Evolutionary conservation across 2,797 vertebrate genomes (phyloP).

Genomic region (Pristis pectinata): DNA sequence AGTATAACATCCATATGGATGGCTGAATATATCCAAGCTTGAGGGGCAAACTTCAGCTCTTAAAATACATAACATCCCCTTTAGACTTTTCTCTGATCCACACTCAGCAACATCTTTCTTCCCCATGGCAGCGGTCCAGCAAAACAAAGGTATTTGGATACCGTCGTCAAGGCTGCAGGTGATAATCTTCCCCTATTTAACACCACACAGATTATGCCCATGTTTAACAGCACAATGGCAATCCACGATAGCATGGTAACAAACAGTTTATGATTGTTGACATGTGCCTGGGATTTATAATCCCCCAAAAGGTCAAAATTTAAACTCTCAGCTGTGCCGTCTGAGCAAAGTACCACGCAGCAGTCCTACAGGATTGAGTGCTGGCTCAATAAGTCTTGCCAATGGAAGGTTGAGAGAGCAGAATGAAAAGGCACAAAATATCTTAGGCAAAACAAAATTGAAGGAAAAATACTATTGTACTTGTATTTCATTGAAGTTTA

Average conservation of each 20-base stretch:
- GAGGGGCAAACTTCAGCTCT: neutral
- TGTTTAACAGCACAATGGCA: neutral
- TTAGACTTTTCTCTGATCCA: neutral
- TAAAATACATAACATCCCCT: neutral
- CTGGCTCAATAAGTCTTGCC: neutral
- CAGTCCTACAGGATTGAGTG: neutral
- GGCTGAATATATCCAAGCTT: neutral
- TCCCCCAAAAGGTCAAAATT: neutral
- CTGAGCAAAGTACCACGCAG: neutral
- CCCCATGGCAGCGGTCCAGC: neutral
- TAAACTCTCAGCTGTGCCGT: neutral
- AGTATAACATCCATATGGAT: neutral
- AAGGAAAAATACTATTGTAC: neutral
- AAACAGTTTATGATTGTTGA: neutral
- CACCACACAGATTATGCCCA: neutral
- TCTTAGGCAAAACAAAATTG: neutral
- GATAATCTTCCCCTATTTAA: neutral
- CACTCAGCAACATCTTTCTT: neutral
- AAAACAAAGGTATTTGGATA: neutral
- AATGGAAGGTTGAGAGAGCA: neutral
- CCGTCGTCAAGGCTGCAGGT: neutral
- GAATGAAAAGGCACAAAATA: too few relatives aligned
- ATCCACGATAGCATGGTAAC: neutral
- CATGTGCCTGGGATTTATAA: neutral
- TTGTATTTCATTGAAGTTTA: too few relatives aligned